Evolutionary conservation across 2,888 invertebrate species (phyloP).

Genomic region (Lithosia quadra): DNA sequence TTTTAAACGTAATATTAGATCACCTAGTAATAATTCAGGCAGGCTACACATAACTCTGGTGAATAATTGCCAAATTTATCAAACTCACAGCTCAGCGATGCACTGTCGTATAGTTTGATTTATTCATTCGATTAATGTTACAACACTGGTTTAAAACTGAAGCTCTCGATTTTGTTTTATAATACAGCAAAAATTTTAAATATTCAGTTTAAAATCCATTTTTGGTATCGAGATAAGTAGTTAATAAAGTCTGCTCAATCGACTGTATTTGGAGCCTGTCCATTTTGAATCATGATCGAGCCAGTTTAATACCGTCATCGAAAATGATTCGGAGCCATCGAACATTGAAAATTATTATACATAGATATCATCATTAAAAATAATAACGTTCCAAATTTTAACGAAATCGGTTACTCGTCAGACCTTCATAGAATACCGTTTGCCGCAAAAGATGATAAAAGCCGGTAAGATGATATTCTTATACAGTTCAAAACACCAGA

Average conservation of each 20-base stretch:
- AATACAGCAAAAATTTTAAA: neutral
- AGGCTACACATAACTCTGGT: conserved; percentile 39
- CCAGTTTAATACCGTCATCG: too few relatives aligned
- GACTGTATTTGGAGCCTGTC: neutral
- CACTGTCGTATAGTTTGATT: conserved; percentile 45
- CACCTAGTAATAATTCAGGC: conserved; percentile 41
- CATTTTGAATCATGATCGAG: neutral
- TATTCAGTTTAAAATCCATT: too few relatives aligned
- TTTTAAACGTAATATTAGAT: conserved; percentile 11
- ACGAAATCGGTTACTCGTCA: too few relatives aligned
- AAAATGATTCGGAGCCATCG: too few relatives aligned
- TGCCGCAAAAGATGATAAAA: too few relatives aligned
- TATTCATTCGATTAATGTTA: conserved; percentile 39
- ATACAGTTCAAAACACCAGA: too few relatives aligned
- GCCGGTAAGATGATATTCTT: too few relatives aligned
- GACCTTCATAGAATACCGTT: too few relatives aligned
- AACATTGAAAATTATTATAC: too few relatives aligned
- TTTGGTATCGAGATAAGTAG: too few relatives aligned
- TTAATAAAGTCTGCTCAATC: neutral
- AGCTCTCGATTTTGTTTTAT: neutral
- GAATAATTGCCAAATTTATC: conserved; percentile 53
- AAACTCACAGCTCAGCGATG: conserved; percentile 40
- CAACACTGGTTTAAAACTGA: conserved; percentile 11
- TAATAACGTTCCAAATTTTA: too few relatives aligned
- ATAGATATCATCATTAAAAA: too few relatives aligned